Evolutionary conservation across 2,113 vertebrate species (phyloP).

Genomic region (Carollia perspicillata): DNA sequence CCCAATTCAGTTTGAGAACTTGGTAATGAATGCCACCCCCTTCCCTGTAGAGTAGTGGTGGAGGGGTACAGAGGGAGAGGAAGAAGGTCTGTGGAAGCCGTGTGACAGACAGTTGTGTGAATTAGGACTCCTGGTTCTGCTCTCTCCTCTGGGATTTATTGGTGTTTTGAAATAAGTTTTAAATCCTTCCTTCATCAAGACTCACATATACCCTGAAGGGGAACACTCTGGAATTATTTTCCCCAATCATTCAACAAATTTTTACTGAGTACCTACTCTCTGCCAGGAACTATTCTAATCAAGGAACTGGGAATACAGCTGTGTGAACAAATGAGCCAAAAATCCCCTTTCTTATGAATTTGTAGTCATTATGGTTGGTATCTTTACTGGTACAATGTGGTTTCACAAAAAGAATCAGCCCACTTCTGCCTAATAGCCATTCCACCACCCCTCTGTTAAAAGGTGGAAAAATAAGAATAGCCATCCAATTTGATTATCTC

Average conservation of each 20-base stretch:
- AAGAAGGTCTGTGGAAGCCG: not conserved
- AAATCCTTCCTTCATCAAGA: not conserved
- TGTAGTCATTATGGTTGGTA: not conserved
- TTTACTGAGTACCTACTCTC: not conserved
- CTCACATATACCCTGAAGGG: not conserved
- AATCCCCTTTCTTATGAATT: not conserved
- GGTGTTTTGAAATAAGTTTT: not conserved
- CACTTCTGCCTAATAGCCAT: not conserved
- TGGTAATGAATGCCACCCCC: not conserved
- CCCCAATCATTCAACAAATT: not conserved
- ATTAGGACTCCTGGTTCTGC: not conserved
- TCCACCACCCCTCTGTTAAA: not conserved
- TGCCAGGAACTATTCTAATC: not conserved
- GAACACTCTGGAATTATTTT: not conserved
- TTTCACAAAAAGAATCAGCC: not conserved
- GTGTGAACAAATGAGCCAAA: not conserved
- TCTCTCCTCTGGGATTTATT: not conserved
- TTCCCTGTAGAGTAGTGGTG: not conserved
- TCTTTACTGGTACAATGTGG: not conserved
- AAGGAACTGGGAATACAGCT: not conserved
- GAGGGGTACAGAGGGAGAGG: not conserved
- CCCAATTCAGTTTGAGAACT: not conserved
- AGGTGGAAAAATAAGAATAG: not conserved
- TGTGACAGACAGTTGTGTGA: not conserved
- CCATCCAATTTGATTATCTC: not conserved